A percentile compares a stretch with the other conserved stretches of the same genome.
Evolutionary conservation across 23 tunicate genomes (phyloP).

Genomic region (Styela clava): DNA sequence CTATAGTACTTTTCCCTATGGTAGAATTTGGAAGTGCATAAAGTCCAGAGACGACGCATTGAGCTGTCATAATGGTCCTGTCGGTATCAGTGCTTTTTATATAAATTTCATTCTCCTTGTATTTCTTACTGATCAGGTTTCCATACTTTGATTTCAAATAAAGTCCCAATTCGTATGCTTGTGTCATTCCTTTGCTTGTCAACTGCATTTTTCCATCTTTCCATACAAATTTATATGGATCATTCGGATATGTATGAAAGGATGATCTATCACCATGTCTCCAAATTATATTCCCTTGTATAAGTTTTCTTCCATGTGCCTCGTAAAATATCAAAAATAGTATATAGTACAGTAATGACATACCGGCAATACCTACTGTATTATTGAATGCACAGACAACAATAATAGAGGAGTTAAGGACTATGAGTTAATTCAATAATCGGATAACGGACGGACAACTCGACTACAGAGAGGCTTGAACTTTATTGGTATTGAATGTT

Average conservation of each 20-base stretch:
- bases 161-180: constrained; percentile 2
- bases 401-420: too few relatives aligned
- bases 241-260: constrained; percentile 1
- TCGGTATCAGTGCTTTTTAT: constrained; percentile 24
- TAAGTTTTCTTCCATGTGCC: neutral
- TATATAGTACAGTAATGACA: neutral
- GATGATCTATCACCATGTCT: constrained; percentile 22
- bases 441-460: too few relatives aligned
- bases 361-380: neutral
- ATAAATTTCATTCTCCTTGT: neutral
- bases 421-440: too few relatives aligned
- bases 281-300: constrained; percentile 22
- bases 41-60: constrained; percentile 12
- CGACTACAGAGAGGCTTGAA: too few relatives aligned
- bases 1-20: constrained; percentile 4
- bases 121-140: neutral
- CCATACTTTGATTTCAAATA: constrained; percentile 16
- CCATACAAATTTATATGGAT: constrained; percentile 13
- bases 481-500: too few relatives aligned
- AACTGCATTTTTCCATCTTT: constrained; percentile 1
- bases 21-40: neutral
- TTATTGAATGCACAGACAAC: too few relatives aligned
- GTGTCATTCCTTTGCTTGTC: neutral
- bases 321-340: neutral
- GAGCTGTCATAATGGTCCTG: constrained; percentile 12